A percentile compares a stretch with the other conserved stretches of the same genome.
phyloP scores from a whole-genome alignment of 1,140 invertebrate genomes.

The Heliconius nattereri region DNA sequence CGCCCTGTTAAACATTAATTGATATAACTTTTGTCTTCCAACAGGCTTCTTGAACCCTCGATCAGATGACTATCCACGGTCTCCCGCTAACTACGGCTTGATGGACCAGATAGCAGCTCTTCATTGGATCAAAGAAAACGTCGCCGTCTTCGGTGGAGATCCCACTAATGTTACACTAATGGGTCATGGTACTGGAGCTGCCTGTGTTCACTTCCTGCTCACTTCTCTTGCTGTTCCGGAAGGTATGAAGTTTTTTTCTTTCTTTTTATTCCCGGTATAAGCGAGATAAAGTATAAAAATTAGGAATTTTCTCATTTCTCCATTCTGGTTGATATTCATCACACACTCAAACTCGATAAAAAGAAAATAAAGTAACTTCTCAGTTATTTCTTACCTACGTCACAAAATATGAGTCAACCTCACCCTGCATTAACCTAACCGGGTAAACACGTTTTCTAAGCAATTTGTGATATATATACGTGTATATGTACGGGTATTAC shows the following conservation, averaged over 20 bases:
- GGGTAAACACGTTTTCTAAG: too few relatives aligned
- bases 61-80: slow-evolving; percentile 89
- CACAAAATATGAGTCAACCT: too few relatives aligned
- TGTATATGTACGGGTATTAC: too few relatives aligned
- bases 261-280: background rate
- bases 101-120: slow-evolving; percentile 97
- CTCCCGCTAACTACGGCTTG: slow-evolving; percentile 95
- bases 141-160: slow-evolving; percentile 95
- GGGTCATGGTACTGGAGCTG: slow-evolving; percentile 97
- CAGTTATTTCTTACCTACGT: too few relatives aligned
- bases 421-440: too few relatives aligned
- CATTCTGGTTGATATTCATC: too few relatives aligned
- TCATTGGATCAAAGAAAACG: slow-evolving; percentile 97
- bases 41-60: slow-evolving; percentile 94
- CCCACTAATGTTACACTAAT: slow-evolving; percentile 95
- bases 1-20: background rate
- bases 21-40: background rate
- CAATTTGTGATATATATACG: too few relatives aligned
- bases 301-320: too few relatives aligned
- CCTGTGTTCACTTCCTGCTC: slow-evolving; percentile 96
- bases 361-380: too few relatives aligned
- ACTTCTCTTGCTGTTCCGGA: slow-evolving; percentile 95
- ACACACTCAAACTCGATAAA: too few relatives aligned
- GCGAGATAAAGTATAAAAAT: too few relatives aligned
- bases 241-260: slow-evolving; percentile 76